Evolutionary conservation across 2,888 invertebrate species (phyloP).

Genomic region (Criorhina ranunculi): DNA sequence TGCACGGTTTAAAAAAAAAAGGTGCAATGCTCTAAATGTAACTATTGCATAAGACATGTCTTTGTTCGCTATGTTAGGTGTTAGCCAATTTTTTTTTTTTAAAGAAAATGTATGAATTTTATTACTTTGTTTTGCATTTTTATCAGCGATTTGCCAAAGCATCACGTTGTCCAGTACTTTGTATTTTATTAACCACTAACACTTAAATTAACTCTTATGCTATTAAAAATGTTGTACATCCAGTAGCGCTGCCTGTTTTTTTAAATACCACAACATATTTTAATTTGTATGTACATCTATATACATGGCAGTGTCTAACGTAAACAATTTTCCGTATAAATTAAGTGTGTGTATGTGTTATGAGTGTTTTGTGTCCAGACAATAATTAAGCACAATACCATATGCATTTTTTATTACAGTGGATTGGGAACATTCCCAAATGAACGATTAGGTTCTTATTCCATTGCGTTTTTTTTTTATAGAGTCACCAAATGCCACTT

Average conservation of each 20-base stretch:
- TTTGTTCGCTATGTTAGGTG: not conserved
- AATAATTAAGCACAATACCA: not conserved
- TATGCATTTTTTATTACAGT: not conserved
- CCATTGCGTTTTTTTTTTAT: not conserved
- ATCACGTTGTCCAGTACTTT: not conserved
- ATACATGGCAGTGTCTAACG: too few species aligned
- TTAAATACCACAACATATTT: not conserved
- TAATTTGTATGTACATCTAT: not conserved
- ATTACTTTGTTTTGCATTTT: not conserved
- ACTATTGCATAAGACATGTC: not conserved
- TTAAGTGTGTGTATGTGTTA: not conserved
- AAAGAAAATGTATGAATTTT: not conserved
- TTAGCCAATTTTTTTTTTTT: not conserved
- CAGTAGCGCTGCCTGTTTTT: too few species aligned
- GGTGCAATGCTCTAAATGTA: slow-evolving; percentile 10
- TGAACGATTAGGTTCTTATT: slow-evolving; percentile 4
- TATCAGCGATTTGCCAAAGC: not conserved
- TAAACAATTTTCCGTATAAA: not conserved
- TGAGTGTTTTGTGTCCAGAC: not conserved
- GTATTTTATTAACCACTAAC: not conserved
- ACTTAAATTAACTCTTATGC: not conserved
- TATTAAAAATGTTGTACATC: too few species aligned
- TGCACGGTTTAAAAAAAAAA: not conserved
- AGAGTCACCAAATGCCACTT: slow-evolving; percentile 15
- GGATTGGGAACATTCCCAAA: slow-evolving; percentile 4